Evolutionary conservation across 2,888 invertebrate genomes (phyloP), one percentile per base, ranked within the genome.

Genomic region (Trachelus tabidus): DNA sequence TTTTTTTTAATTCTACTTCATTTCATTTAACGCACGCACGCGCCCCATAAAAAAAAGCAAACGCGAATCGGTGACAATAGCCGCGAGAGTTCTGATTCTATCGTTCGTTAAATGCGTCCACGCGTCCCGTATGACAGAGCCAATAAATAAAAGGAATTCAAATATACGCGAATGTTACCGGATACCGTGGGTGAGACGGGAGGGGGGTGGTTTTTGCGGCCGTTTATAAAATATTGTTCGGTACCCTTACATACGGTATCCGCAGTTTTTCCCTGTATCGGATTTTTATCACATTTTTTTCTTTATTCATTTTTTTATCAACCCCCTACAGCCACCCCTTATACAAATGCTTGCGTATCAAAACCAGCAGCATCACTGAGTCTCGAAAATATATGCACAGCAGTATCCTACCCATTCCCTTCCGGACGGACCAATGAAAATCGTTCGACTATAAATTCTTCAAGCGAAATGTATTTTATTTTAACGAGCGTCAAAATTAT

Each of bases 61-160:
- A 56, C 56, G 9, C 56, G 56, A 56, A 56, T 15, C 56, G 23
- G 56, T 23, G 23, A 56, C 56, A 23, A 56, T 56, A 2, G 23
- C 9, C 9, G 3, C 74, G 37, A 12, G 76, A 76, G 80, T 79
- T 77, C 81, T 77, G 79, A 81, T 83, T 81, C 82, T 81, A 83
- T 83, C 81, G 77, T 79, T 83, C 80, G 82, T 82, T 82, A 83
- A 82, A 83, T 79, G 81, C 81, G 80, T 79, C 79, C 80, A 77
- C 74, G 80, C 81, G 79, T 80, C 81, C 81, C 81, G 77, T 78
- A 35, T 78, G 79, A 77, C 69, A 77, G 79, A 74, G 76, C 80
- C 79, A 80, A 83, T 81, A 83, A 80, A 81, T 80, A 82, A 83
- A 80, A 82, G 80, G 80, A 69, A 79, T 77, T 75, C 80, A 82